Percentiles rank a stretch among this genome's conserved stretches.
Evolutionary conservation across 2,888 invertebrate species (phyloP).

Genomic region (Orthosia gothica): DNA sequence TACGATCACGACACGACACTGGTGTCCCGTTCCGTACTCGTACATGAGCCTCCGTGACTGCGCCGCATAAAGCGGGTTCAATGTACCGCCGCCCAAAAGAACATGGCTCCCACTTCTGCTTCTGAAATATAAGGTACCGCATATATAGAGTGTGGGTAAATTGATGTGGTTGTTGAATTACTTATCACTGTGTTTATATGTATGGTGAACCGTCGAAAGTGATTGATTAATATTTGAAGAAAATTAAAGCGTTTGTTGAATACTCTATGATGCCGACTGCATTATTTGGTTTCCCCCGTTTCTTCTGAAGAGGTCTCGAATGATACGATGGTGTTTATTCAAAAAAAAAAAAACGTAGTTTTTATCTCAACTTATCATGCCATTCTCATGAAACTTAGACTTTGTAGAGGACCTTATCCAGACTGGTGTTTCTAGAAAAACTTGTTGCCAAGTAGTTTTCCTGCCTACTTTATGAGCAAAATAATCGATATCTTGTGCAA

Average conservation of each 20-base stretch:
- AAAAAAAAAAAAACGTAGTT: too few species aligned
- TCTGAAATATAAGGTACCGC: constrained; percentile 44
- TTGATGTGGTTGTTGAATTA: neutral
- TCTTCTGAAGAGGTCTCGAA: neutral
- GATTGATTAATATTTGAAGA: neutral
- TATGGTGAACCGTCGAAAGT: neutral
- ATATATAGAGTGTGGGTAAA: neutral
- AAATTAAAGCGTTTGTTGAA: neutral
- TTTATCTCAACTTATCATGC: too few species aligned
- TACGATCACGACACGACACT: constrained; percentile 57
- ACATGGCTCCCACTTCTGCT: constrained; percentile 41
- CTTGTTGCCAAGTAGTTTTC: neutral
- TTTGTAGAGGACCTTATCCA: neutral
- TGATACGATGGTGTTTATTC: too few species aligned
- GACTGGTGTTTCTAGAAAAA: neutral
- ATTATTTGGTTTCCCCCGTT: neutral
- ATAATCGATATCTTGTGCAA: constrained; percentile 26
- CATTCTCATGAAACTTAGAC: neutral
- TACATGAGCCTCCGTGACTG: constrained; percentile 58
- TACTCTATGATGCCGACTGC: neutral
- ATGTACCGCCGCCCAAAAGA: constrained; percentile 40
- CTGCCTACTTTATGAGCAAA: neutral
- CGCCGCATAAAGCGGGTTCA: constrained; percentile 52
- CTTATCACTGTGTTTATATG: neutral
- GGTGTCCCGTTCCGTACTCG: constrained; percentile 43